Evolutionary conservation across 2,113 vertebrate genomes (phyloP).

Genomic region (Gambusia affinis): DNA sequence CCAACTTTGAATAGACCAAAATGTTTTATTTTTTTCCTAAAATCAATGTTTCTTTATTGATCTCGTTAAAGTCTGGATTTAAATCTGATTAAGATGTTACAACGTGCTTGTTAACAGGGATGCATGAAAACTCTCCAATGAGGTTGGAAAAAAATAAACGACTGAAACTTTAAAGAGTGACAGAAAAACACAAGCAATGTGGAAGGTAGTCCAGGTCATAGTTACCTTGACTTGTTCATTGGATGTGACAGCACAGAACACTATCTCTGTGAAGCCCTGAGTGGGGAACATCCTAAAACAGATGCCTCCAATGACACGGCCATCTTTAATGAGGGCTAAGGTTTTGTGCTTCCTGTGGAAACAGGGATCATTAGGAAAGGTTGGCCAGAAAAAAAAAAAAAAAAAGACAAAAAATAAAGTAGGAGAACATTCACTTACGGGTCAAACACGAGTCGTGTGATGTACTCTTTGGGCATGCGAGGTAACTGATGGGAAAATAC

Average conservation of each 20-base stretch:
- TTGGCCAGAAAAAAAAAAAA: background rate
- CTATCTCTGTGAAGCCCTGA: slow-evolving; percentile 98
- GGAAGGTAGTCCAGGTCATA: background rate
- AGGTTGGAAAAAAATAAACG: background rate
- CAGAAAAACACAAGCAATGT: background rate
- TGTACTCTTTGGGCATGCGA: slow-evolving; percentile 99
- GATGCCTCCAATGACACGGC: slow-evolving; percentile 96
- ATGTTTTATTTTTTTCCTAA: background rate
- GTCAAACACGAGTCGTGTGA: slow-evolving; percentile 97
- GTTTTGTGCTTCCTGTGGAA: slow-evolving; percentile 94
- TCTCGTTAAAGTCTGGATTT: background rate
- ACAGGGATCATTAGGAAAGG: background rate
- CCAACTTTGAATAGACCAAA: background rate
- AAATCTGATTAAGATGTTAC: background rate
- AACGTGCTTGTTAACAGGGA: background rate
- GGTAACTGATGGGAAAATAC: slow-evolving; percentile 98
- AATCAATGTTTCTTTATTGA: background rate
- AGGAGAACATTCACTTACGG: slow-evolving; percentile 81
- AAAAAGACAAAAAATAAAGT: too few species aligned
- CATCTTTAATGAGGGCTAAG: slow-evolving; percentile 95
- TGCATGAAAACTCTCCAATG: background rate
- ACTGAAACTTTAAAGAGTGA: too few species aligned
- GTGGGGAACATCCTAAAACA: slow-evolving; percentile 99
- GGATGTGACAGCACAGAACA: slow-evolving; percentile 97
- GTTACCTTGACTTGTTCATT: slow-evolving; percentile 98